Evolutionary conservation across 2,113 vertebrate genomes (phyloP), one percentile per base, ranked within the genome.

Genomic region (Phyllopteryx taeniolatus): DNA sequence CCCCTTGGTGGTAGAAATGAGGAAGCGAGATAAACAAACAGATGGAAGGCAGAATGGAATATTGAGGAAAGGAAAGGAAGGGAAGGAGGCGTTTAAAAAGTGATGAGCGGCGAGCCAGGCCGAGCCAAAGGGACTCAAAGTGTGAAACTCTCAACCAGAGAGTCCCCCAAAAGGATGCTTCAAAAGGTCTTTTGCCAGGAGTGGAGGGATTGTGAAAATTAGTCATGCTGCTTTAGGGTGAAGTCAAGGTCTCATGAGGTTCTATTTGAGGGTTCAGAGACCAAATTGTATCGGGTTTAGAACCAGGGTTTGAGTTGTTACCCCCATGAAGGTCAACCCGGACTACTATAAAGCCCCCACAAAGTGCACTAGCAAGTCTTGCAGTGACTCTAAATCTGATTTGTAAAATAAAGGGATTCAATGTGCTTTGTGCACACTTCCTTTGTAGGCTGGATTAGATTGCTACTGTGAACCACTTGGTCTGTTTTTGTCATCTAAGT

Each of bases 21-120:
- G 64, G 44, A 66, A 66, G 64, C 43, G 22, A 47, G 64, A 66
- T 47, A 66, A 66, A 66, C 44, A 66, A 66, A 66, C 64, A 66
- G 64, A 66, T 47, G 64, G 64, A 66, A 31, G 44, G 44, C 64
- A 47, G 64, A 47, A 47, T 47, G 2, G 64, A 66, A 47, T 66
- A 47, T 66, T 47, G 22, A 15, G 27, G 27, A 27, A 27, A 27
- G 27, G 27, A 27, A 27, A 27, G 27, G 27, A 13, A 47, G 47
- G 42, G 63, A 44, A 44, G 42, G 42, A 46, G n/a, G 43, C 42
- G 20, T 47, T 66, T 66, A 66, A 66, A n/a, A 66, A 47, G 64
- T 47, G 22, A 46, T 47, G 64, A 66, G 8, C 43, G 22, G n/a
- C 13, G 42, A 66, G 64, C 44, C 64, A 14, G 22, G 64, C 44